phyloP scores from a whole-genome alignment of 2,113 vertebrate genomes.

The Garra rufa region DNA sequence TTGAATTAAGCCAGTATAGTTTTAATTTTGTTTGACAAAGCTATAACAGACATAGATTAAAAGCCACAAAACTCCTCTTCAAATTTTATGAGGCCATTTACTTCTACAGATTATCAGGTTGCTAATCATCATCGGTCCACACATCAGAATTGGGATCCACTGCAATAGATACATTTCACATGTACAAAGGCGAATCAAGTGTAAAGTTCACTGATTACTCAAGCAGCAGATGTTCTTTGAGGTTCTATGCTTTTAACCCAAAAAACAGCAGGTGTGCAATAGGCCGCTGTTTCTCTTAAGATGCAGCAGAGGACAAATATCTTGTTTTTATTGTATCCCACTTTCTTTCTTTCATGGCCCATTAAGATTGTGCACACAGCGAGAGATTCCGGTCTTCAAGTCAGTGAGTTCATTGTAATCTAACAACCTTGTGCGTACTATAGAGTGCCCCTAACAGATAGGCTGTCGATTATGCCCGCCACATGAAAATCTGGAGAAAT shows the following conservation, averaged over 20 bases:
- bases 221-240: not conserved
- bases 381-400: slow-evolving; percentile 23
- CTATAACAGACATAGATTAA: not conserved
- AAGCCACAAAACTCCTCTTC: not conserved
- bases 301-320: slow-evolving; percentile 8
- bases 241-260: not conserved
- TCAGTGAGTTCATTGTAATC: slow-evolving; percentile 45
- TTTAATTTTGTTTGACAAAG: not conserved
- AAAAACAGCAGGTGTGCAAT: not conserved
- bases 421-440: slow-evolving; percentile 33
- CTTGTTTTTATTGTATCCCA: slow-evolving; percentile 3
- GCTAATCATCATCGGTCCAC: not conserved
- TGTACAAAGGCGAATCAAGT: not conserved
- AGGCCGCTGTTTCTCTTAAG: slow-evolving; percentile 16
- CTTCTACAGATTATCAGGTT: not conserved
- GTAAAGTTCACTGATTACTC: slow-evolving; percentile 16
- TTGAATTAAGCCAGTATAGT: not conserved
- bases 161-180: not conserved
- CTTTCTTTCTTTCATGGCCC: slow-evolving; percentile 42
- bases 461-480: not conserved
- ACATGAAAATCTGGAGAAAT: not conserved
- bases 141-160: not conserved
- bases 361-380: slow-evolving; percentile 50
- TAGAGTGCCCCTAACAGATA: not conserved
- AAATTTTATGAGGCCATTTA: not conserved